Percentiles rank a stretch among this genome's conserved stretches.
Evolutionary conservation across 2,888 invertebrate genomes (phyloP).

Genomic region (Antheraea yamamai): DNA sequence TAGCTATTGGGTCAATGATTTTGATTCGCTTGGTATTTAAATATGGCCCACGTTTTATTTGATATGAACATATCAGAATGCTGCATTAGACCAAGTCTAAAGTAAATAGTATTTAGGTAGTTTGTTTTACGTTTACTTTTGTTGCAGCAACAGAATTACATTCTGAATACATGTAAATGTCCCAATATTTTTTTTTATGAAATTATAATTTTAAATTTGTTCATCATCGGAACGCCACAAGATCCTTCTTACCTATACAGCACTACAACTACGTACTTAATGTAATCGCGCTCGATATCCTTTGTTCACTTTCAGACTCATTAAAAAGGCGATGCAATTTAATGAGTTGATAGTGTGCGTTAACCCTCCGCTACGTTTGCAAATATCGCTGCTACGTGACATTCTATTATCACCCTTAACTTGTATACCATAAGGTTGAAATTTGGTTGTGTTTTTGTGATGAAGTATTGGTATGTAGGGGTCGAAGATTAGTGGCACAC

Average conservation of each 20-base stretch:
- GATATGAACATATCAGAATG: too few species aligned
- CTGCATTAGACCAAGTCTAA: too few species aligned
- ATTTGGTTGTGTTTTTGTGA: conserved; percentile 40
- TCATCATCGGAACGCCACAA: conserved; percentile 38
- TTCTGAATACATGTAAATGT: neutral
- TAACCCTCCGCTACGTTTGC: conserved; percentile 79
- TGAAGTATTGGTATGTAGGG: conserved; percentile 76
- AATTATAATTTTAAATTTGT: neutral
- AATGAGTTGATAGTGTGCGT: conserved; percentile 83
- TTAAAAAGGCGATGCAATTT: conserved; percentile 83
- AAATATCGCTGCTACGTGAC: conserved; percentile 52
- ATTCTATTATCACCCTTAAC: conserved; percentile 47
- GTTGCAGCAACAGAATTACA: neutral
- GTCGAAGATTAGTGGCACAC: conserved; percentile 82
- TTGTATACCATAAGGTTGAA: conserved; percentile 37
- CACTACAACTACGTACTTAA: conserved; percentile 77
- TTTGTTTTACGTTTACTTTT: too few species aligned
- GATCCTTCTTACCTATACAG: conserved; percentile 64
- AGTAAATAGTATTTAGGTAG: too few species aligned
- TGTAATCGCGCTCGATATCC: conserved; percentile 81
- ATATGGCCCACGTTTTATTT: too few species aligned
- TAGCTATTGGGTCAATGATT: too few species aligned
- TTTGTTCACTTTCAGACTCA: conserved; percentile 83
- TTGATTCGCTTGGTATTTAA: too few species aligned
- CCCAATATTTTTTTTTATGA: neutral